Evolutionary conservation across 2,888 invertebrate species (phyloP), one percentile per base, ranked within the genome.

Genomic region (Caenorhabditis sp.): DNA sequence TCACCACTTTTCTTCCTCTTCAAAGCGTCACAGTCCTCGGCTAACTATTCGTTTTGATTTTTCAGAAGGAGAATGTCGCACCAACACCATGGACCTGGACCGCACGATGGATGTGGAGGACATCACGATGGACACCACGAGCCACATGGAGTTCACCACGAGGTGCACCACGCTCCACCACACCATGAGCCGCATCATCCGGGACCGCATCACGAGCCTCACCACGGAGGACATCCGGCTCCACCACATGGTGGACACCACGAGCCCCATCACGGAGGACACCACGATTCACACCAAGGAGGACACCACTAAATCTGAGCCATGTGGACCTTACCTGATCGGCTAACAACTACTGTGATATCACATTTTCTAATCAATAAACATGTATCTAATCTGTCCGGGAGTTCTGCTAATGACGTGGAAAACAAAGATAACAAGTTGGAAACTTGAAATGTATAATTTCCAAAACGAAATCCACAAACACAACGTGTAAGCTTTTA

Each of bases 31-130:
- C n/a, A 9, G 30, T 30, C 30, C 9, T 5, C 5, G 6, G 9
- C 30, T 30, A 7, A 30, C 30, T 13, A n/a, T 39, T 13, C 39
- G n/a, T 22, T 53, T 53, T 26, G 2, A n/a, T 15, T 24, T 55
- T 56, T 39, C 46, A 56, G 48, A 20, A 13, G 17, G 4, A 46
- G 2, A 1, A 70, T 70, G 70, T 70, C 70, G 32, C 53, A 59
- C 39, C 70, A 68, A 58, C 43, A 48, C 43, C 58, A 59, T 53
- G 58, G 41, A 32, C 70, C 59, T 58, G 63, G 58, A 45, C 52
- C 56, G 15, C 24, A 9, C 20, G 72, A 72, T 11, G 41, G 41
- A 20, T 61, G 53, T 27, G 20, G 41, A 17, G 71, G 45, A 15
- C 72, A 72, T 26, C 46, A 71, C 15, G 62, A 53, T 11, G 61